Base-by-base conservation (phyloP, 1,140 invertebrate species). In the Arion vulgaris region DNA sequence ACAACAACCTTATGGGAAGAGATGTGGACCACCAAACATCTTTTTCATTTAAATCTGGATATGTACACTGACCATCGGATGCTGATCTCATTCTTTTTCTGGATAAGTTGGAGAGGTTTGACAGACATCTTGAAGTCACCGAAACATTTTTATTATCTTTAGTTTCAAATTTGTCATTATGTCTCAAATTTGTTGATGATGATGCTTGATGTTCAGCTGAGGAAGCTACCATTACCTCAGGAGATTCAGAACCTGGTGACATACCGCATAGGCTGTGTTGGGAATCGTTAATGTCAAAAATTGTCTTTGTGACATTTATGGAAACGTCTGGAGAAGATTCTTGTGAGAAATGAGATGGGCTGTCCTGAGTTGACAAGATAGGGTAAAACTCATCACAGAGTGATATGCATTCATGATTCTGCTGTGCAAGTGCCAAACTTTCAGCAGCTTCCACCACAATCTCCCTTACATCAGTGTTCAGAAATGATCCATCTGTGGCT, bases 401-500 rank as follows among this genome's bases (percentile, higher is more conserved):
- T 15, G n/a, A 23, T 26, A 81, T 45, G 38, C 79, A 81, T 36
- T 81, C 68, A 34, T 17, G 2, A 53, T 71, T 28, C 9, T 53
- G 66, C 34, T 73, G 68, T 9, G 79, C 69, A 41, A 81, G 26
- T 1, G 49, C 68, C 32, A 81, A 19, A 26, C 45, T 41, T 73
- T 81, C 79, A n/a, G 34, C 28, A 51, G 79, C 38, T 45, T 81
- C 79, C n/a, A 73, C 69, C 28, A 81, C 28, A 53, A 81, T 2
- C 45, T 38, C 66, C 28, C 34, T 68, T 45, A 71, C 39, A 69
- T 69, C 39, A 80, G 66, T 51, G n/a, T 62, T 4, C 23, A 78
- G 39, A 45, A 51, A 49, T 75, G 73, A 23, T n/a, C 26, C 57
- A 62, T n/a, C 13, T 15, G 26, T 15, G 26, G 57, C 26, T 5